Evolutionary conservation across 2,113 vertebrate genomes (phyloP).

Genomic region (Mixornis gularis): DNA sequence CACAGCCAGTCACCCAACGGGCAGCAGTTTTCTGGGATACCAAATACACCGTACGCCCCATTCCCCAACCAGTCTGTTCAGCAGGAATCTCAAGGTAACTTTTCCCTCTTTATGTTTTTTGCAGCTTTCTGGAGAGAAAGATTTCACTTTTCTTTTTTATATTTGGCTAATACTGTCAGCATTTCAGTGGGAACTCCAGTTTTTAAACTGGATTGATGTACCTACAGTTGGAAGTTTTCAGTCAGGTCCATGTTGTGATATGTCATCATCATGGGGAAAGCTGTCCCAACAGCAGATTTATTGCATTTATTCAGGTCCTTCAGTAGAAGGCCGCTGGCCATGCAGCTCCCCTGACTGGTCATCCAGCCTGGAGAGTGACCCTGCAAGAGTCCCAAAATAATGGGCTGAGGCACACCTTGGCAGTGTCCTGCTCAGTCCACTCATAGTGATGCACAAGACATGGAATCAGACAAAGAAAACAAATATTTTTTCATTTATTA

Average conservation of each 20-base stretch:
- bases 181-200: neutral
- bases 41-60: conserved; percentile 75
- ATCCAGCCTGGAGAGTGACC: neutral
- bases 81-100: conserved; percentile 75
- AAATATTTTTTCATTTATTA: neutral
- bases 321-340: neutral
- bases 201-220: neutral
- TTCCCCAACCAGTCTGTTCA: conserved; percentile 76
- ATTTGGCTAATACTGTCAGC: neutral
- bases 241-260: neutral
- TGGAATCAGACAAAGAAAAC: neutral
- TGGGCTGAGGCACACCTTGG: neutral
- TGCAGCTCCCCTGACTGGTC: neutral
- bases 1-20: conserved; percentile 69
- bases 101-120: neutral
- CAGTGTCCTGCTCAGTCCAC: neutral
- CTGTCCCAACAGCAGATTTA: neutral
- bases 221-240: neutral
- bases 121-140: neutral
- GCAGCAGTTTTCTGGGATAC: conserved; percentile 75
- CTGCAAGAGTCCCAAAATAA: neutral
- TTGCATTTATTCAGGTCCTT: neutral
- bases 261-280: neutral
- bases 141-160: neutral
- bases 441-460: neutral